A percentile compares a stretch with the other conserved stretches of the same genome.
phyloP scores from a whole-genome alignment of 2,113 vertebrate species.

The Eidolon helvum region DNA sequence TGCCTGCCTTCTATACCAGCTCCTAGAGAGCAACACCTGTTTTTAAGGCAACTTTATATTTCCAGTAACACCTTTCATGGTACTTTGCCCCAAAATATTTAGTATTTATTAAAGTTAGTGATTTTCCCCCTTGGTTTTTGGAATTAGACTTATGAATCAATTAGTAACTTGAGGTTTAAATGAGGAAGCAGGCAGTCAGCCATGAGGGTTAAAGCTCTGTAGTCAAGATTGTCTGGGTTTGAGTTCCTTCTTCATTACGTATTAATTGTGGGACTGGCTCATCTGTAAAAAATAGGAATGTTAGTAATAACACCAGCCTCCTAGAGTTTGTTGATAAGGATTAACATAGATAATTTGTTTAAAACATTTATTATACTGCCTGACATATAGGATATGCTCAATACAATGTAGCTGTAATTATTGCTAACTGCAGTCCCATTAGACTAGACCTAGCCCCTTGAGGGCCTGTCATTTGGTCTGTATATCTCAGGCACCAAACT shows the following conservation, averaged over 20 bases:
- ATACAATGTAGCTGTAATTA: neutral
- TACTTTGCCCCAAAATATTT: neutral
- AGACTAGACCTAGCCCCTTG: neutral
- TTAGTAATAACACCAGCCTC: neutral
- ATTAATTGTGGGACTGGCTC: neutral
- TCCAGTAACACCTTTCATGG: neutral
- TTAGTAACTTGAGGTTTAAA: slow-evolving; percentile 42
- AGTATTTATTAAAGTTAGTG: slow-evolving; percentile 20
- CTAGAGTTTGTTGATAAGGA: slow-evolving; percentile 31
- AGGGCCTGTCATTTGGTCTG: slow-evolving; percentile 22
- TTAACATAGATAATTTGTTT: neutral
- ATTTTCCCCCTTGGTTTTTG: neutral
- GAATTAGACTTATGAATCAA: slow-evolving; percentile 2
- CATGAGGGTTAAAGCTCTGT: neutral
- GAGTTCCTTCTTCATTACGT: slow-evolving; percentile 13
- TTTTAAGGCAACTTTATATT: neutral
- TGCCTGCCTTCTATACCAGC: neutral
- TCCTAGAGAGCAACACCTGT: neutral
- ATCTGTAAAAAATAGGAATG: slow-evolving; percentile 19
- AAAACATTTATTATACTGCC: slow-evolving; percentile 7
- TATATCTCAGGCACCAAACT: slow-evolving; percentile 24
- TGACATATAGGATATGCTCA: neutral
- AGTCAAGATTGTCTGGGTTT: slow-evolving; percentile 21
- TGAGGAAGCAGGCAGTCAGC: neutral
- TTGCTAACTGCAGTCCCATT: slow-evolving; percentile 15